Conservation (phyloP, 2,888 invertebrate species). For the Tetramorium bicarinatum region DNA sequence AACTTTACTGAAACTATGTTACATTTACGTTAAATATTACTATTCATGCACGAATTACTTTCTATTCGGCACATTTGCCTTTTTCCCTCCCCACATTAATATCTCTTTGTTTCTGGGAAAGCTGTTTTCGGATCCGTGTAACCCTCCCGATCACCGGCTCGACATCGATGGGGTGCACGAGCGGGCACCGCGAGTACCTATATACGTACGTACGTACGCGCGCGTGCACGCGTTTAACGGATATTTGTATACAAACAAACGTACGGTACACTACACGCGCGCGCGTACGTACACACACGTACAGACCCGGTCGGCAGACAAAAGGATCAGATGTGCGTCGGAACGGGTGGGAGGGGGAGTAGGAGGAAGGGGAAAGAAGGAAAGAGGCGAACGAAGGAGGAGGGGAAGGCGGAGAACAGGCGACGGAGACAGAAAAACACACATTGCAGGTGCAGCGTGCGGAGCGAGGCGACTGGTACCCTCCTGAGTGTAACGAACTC, state of each 20-base stretch:
- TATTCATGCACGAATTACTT: not conserved
- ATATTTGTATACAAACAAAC: slow-evolving; percentile 49
- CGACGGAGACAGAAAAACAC: slow-evolving; percentile 19
- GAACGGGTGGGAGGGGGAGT: not conserved
- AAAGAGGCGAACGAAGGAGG: not conserved
- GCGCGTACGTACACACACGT: slow-evolving; percentile 12
- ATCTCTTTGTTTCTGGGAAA: not conserved
- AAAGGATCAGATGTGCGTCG: slow-evolving; percentile 46
- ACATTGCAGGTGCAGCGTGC: slow-evolving; percentile 46
- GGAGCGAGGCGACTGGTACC: slow-evolving; percentile 5
- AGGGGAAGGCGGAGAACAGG: too few species aligned
- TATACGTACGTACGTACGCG: not conserved
- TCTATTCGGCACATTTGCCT: not conserved
- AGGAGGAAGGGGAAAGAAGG: not conserved
- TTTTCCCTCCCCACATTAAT: not conserved
- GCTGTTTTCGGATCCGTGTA: not conserved
- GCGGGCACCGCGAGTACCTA: not conserved
- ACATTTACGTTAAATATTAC: not conserved
- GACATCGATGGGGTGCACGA: not conserved
- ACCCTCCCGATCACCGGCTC: too few species aligned
- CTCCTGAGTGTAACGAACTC: slow-evolving; percentile 21
- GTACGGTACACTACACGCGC: not conserved
- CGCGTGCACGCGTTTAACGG: slow-evolving; percentile 28
- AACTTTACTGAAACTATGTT: not conserved
- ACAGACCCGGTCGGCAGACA: slow-evolving; percentile 29